phyloP scores from a whole-genome alignment of 2,888 invertebrate genomes.

The Lypha dubia region DNA sequence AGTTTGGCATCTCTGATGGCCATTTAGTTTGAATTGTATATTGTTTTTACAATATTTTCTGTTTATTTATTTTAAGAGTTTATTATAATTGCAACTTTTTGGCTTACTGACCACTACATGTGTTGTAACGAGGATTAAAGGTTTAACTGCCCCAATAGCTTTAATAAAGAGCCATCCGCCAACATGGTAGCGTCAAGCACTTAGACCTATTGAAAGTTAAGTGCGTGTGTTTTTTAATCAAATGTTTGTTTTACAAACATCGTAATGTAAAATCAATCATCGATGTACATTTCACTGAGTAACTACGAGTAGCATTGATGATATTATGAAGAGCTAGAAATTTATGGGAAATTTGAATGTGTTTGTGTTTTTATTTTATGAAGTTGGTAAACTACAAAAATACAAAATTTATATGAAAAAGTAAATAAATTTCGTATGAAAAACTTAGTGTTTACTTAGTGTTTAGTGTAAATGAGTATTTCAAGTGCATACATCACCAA shows the following conservation, averaged over 20 bases:
- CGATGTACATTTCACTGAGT: slow-evolving; percentile 32
- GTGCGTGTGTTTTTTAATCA: not conserved
- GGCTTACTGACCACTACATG: slow-evolving; percentile 1
- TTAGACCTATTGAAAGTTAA: slow-evolving; percentile 15
- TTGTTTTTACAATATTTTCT: not conserved
- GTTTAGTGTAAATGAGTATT: slow-evolving; percentile 42
- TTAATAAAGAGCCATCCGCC: too few species aligned
- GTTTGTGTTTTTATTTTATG: slow-evolving; percentile 9
- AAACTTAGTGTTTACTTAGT: not conserved
- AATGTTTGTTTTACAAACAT: slow-evolving; percentile 18
- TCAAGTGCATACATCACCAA: slow-evolving; percentile 16
- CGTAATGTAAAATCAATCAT: slow-evolving; percentile 7
- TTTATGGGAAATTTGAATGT: too few species aligned
- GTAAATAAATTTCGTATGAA: slow-evolving; percentile 25
- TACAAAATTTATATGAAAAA: slow-evolving; percentile 42
- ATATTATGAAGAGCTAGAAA: slow-evolving; percentile 1
- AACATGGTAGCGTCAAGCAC: not conserved
- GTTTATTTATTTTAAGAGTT: not conserved
- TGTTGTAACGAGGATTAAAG: not conserved
- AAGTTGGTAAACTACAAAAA: not conserved
- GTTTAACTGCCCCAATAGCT: not conserved
- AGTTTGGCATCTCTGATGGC: not conserved
- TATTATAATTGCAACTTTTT: slow-evolving; percentile 29
- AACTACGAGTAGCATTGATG: slow-evolving; percentile 43
- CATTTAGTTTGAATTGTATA: too few species aligned